phyloP scores from a whole-genome alignment of 2,797 vertebrate species.

The Spinus pinus region DNA sequence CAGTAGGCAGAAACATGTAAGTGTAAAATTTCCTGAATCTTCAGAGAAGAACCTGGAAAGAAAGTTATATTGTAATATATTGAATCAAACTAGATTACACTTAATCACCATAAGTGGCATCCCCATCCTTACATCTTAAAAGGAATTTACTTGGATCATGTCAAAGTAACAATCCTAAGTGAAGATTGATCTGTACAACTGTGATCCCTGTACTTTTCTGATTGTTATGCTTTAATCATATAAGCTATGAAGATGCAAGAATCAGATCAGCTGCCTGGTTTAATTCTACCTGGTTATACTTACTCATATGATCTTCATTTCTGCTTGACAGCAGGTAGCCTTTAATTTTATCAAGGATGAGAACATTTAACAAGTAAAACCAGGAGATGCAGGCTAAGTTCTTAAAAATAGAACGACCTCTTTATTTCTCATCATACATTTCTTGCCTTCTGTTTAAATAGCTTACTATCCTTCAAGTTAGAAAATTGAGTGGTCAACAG shows the following conservation, averaged over 20 bases:
- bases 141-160: constrained; percentile 54
- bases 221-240: constrained; percentile 24
- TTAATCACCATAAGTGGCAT: constrained; percentile 41
- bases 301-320: background rate
- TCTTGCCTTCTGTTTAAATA: constrained; percentile 18
- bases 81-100: constrained; percentile 41
- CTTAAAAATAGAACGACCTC: constrained; percentile 20
- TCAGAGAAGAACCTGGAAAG: background rate
- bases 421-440: constrained; percentile 8
- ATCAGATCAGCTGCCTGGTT: background rate
- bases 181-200: constrained; percentile 31
- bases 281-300: constrained; percentile 18
- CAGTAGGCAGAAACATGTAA: background rate
- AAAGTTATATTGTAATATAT: constrained; percentile 21
- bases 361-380: background rate
- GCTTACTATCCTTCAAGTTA: background rate
- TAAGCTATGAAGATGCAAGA: background rate
- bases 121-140: constrained; percentile 18
- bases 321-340: background rate
- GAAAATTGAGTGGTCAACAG: constrained; percentile 19
- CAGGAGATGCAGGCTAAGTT: background rate
- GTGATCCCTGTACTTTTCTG: background rate
- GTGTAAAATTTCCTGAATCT: background rate
- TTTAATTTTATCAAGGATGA: constrained; percentile 9
- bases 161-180: constrained; percentile 49